phyloP scores from a whole-genome alignment of 2,888 invertebrate species.

The Tolmerus cingulatus region DNA sequence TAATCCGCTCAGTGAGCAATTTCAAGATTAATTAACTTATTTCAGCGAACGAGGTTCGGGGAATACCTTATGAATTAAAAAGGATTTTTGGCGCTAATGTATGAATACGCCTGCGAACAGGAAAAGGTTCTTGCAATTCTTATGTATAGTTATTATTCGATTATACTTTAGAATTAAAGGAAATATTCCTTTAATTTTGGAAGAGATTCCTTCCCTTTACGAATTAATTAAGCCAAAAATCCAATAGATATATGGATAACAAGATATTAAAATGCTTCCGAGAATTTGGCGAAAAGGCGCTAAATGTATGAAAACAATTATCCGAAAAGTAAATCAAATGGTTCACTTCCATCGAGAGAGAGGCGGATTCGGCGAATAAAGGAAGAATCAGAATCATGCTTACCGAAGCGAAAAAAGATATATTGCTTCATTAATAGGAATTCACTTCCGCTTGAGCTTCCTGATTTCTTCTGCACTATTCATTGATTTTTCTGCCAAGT shows the following conservation, averaged over 20 bases:
- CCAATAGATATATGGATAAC: neutral
- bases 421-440: neutral
- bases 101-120: neutral
- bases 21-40: constrained; percentile 26
- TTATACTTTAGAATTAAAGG: neutral
- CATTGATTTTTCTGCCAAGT: neutral
- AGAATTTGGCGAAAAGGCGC: neutral
- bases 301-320: neutral
- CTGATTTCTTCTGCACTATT: neutral
- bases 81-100: neutral
- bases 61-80: neutral
- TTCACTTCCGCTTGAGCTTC: neutral
- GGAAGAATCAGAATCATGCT: neutral
- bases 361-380: neutral
- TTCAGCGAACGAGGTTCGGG: neutral
- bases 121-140: neutral
- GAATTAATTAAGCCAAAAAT: neutral
- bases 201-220: neutral
- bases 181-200: neutral
- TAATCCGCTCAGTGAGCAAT: constrained; percentile 42
- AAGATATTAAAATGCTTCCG: neutral
- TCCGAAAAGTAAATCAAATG: neutral
- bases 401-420: neutral
- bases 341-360: neutral
- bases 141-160: neutral